Evolutionary conservation across 2,797 vertebrate species (phyloP), one percentile per base, ranked within the genome.

Genomic region (Clarias laeviceps): DNA sequence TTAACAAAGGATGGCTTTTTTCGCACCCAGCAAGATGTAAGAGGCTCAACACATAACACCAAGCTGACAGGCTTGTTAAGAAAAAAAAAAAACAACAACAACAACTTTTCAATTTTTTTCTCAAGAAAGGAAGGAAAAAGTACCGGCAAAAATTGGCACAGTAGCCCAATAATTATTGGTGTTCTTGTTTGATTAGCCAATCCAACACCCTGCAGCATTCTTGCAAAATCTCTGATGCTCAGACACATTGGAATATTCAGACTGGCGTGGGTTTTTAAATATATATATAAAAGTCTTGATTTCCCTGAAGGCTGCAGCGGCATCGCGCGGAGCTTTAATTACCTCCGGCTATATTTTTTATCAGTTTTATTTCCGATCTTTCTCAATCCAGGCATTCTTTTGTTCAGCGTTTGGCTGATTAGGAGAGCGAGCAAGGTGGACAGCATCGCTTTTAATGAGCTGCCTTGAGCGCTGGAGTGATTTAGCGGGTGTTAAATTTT

Each of bases 401-500:
- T 82, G 62, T 64, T 86, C 56, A 11, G 37, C 45, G 40, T 20
- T 82, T 4, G 81, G 73, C 84, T 89, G 87, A 90, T 90, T 87
- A 86, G 84, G 66, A 87, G 70, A 64, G 80, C 20, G 20, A 74
- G 74, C 79, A 37, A 86, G 89, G 85, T 88, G 88, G 85, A 90
- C 85, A 57, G 84, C 79, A 74, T 66, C 40, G 54, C 79, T 74
- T 84, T 83, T 87, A 89, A 87, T 88, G 87, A 90, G 83, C 83
- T 27, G 79, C 84, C 82, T 84, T 22, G 57, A 86, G 76, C 69
- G 37, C 54, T 32, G 65, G 65, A 88, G 74, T 18, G 85, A 88
- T 87, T 90, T 85, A 86, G 56, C 59, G 2, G 59, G 82, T 84
- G 80, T 87, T 85, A 50, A 86, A 85, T 88, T 78, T 89, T 87